A percentile compares a stretch with the other conserved stretches of the same genome.
These are phyloP conservation scores for Suncus etruscus DNA, from an alignment of 2,113 vertebrate genomes.

Conservation along the genomic window DNA sequence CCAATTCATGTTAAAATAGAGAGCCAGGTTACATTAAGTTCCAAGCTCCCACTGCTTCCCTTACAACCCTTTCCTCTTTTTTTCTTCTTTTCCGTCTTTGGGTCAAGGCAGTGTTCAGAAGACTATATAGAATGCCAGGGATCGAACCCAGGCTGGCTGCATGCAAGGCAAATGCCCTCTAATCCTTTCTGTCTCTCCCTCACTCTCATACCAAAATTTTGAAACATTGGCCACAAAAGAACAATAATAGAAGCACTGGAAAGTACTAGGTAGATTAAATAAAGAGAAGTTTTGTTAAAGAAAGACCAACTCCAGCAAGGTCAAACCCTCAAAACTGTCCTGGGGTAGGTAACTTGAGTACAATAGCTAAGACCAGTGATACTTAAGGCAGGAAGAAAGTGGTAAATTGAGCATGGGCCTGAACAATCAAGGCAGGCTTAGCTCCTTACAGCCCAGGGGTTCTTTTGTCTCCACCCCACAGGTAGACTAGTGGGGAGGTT, in stretches of 20 bases:
- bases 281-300: conserved; percentile 36
- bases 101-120: too few species aligned
- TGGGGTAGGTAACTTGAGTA: background rate
- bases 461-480: background rate
- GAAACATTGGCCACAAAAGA: background rate
- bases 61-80: too few species aligned
- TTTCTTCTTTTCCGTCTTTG: too few species aligned
- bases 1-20: background rate
- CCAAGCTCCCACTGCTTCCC: background rate
- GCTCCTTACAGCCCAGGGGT: background rate
- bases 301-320: conserved; percentile 3
- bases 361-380: background rate
- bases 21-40: background rate
- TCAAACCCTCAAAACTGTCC: conserved; percentile 39
- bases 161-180: background rate
- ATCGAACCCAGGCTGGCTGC: too few species aligned
- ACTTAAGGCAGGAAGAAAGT: too few species aligned
- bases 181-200: background rate
- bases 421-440: conserved; percentile 13
- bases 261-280: background rate
- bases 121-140: too few species aligned
- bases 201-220: background rate
- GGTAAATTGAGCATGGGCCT: too few species aligned
- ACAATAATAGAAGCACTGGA: background rate
- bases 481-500: too few species aligned